Evolutionary conservation across 2,888 invertebrate genomes (phyloP).

Genomic region (Lasioglossum calceatum): DNA sequence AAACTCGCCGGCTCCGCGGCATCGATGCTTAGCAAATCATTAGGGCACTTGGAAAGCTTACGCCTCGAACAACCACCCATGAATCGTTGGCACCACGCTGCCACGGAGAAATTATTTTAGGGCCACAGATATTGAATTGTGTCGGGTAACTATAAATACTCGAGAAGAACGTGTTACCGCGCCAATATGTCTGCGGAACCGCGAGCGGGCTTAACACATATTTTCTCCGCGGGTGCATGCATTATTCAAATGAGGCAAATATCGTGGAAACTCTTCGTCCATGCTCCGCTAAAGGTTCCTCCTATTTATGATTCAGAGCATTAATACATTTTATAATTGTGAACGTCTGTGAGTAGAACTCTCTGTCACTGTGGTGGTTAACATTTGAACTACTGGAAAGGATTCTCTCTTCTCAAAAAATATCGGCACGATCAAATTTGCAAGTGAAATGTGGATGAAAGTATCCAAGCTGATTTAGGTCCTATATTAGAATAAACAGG

Average conservation of each 20-base stretch:
- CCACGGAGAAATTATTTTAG: slow-evolving; percentile 19
- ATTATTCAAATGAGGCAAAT: slow-evolving; percentile 33
- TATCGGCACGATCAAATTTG: too few species aligned
- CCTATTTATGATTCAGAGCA: not conserved
- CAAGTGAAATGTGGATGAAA: not conserved
- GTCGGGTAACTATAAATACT: slow-evolving; percentile 43
- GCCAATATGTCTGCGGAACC: slow-evolving; percentile 25
- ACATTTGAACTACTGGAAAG: too few species aligned
- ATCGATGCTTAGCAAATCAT: slow-evolving; percentile 9
- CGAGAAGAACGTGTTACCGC: slow-evolving; percentile 30
- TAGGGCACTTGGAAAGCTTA: not conserved
- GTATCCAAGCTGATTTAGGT: not conserved
- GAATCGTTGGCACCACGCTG: slow-evolving; percentile 1
- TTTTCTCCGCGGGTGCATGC: slow-evolving; percentile 10
- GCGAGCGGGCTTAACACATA: slow-evolving; percentile 24
- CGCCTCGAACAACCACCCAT: slow-evolving; percentile 10
- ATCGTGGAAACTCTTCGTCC: not conserved
- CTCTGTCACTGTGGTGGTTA: not conserved
- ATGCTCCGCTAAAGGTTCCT: not conserved
- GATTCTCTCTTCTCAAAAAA: too few species aligned
- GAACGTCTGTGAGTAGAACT: not conserved
- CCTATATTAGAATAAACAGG: not conserved
- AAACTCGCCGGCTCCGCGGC: not conserved
- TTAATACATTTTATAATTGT: not conserved
- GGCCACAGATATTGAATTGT: slow-evolving; percentile 26